Conservation (phyloP, 2,888 invertebrate genomes). For the Scaptomyza polygonia region DNA sequence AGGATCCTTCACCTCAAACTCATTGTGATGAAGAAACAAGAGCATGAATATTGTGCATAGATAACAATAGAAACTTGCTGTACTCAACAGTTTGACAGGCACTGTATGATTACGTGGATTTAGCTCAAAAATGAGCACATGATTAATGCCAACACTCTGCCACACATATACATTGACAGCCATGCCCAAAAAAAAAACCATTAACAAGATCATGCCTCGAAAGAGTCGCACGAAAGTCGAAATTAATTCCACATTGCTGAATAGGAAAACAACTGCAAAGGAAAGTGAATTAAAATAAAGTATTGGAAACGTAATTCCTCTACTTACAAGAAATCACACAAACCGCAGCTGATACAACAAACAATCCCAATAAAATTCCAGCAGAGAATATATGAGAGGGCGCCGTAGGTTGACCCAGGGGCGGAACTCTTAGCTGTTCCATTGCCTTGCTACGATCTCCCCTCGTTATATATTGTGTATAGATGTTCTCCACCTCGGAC, state of each 20-base stretch:
- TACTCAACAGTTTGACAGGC: slow-evolving; percentile 95
- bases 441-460: slow-evolving; percentile 97
- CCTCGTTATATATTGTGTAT: slow-evolving; percentile 92
- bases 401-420: slow-evolving; percentile 93
- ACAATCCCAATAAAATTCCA: slow-evolving; percentile 96
- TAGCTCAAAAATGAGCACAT: slow-evolving; percentile 97
- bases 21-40: slow-evolving; percentile 86
- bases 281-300: not conserved
- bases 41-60: slow-evolving; percentile 95
- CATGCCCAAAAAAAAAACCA: slow-evolving; percentile 95
- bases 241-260: slow-evolving; percentile 1
- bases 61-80: slow-evolving; percentile 94
- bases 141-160: slow-evolving; percentile 97
- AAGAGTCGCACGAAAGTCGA: slow-evolving; percentile 93
- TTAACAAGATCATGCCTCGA: slow-evolving; percentile 94
- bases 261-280: slow-evolving; percentile 3
- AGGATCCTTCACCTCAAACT: slow-evolving; percentile 88
- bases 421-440: slow-evolving; percentile 98
- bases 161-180: slow-evolving; percentile 98
- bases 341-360: slow-evolving; percentile 92
- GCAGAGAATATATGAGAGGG: slow-evolving; percentile 96
- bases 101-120: slow-evolving; percentile 95
- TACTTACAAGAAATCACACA: slow-evolving; percentile 91
- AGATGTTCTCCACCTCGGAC: slow-evolving; percentile 92
- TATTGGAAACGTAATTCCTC: too few species aligned